Conservation (phyloP, 1,140 invertebrate species). For the Neoseiulus cucumeris region DNA sequence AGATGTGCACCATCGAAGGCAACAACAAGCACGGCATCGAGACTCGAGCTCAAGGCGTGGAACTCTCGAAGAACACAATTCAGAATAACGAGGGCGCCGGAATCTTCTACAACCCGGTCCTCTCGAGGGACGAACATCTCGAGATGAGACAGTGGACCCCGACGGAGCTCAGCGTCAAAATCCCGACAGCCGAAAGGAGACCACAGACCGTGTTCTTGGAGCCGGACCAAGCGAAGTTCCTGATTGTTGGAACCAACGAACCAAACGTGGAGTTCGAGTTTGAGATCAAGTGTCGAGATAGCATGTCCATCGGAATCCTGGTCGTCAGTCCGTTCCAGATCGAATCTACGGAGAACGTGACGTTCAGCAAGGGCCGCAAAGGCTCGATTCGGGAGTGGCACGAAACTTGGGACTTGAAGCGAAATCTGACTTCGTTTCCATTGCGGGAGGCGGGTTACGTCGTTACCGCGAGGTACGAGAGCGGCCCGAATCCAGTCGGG, state of each 20-base stretch:
- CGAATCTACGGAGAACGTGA: constrained; percentile 11
- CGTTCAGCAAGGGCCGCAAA: constrained; percentile 15
- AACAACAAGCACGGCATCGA: constrained; percentile 65
- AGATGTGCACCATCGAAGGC: constrained; percentile 64
- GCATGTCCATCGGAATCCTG: background rate
- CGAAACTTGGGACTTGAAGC: constrained; percentile 44
- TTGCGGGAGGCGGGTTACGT: constrained; percentile 60
- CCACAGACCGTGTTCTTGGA: constrained; percentile 16
- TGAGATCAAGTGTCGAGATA: background rate
- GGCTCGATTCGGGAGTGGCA: background rate
- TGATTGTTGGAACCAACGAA: background rate
- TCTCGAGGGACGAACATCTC: constrained; percentile 59
- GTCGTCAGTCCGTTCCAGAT: background rate
- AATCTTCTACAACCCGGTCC: constrained; percentile 71
- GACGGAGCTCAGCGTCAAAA: constrained; percentile 14
- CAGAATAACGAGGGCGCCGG: constrained; percentile 65
- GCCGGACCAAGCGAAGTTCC: constrained; percentile 20
- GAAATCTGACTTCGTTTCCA: constrained; percentile 66
- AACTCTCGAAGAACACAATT: constrained; percentile 18
- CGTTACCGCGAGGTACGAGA: constrained; percentile 56
- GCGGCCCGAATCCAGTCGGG: constrained; percentile 51
- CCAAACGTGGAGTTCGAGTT: background rate
- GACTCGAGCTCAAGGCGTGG: constrained; percentile 20
- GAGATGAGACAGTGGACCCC: constrained; percentile 76
- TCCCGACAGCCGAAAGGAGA: background rate